Conservation (phyloP, 2,113 vertebrate species). For the Caloenas nicobarica region DNA sequence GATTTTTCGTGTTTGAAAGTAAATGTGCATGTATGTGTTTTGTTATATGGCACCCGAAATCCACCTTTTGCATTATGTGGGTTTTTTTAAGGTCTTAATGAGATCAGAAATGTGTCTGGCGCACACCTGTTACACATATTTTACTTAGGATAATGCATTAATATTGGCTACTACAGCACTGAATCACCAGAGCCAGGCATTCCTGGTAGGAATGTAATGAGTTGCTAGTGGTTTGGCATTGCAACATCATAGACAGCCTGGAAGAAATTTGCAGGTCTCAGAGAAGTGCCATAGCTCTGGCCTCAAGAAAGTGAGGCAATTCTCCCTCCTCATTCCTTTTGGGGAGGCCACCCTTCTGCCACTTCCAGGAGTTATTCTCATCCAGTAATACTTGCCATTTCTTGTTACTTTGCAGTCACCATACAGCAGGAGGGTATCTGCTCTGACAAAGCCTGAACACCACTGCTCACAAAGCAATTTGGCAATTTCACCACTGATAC, state of each 20-base stretch:
- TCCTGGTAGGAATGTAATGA: background rate
- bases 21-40: accelerated
- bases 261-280: background rate
- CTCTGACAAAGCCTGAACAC: background rate
- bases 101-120: background rate
- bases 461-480: background rate
- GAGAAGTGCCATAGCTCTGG: background rate
- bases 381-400: background rate
- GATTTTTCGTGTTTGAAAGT: background rate
- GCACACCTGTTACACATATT: background rate
- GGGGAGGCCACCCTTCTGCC: background rate
- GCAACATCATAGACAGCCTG: background rate
- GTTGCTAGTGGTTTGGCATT: background rate
- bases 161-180: background rate
- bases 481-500: background rate
- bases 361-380: background rate
- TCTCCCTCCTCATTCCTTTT: background rate
- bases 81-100: background rate
- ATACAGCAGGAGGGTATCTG: background rate
- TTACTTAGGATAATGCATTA: background rate
- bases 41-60: background rate
- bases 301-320: background rate
- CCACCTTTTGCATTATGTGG: background rate
- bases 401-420: background rate
- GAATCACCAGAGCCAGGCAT: background rate